Percentiles rank a stretch among this genome's conserved stretches.
These are phyloP conservation scores for Drosophila quadrilineata DNA, from an alignment of 1,140 invertebrate genomes.

Conservation along the genomic window DNA sequence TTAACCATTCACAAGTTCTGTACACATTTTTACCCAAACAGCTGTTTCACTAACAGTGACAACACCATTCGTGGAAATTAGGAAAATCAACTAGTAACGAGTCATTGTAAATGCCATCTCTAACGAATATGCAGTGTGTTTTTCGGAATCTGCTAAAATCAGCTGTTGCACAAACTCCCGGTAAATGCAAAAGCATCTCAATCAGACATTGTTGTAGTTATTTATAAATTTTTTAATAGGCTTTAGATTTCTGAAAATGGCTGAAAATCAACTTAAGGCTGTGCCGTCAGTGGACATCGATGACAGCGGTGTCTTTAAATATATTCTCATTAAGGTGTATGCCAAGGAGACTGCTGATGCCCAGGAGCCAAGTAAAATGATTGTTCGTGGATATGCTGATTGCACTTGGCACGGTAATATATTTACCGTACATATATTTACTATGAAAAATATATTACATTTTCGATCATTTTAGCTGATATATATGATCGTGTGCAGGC, in stretches of 20 bases:
- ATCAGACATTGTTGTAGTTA: not conserved
- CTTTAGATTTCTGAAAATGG: constrained; percentile 60
- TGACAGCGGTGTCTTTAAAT: constrained; percentile 91
- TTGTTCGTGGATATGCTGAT: constrained; percentile 88
- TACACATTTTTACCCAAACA: constrained; percentile 7
- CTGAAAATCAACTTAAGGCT: constrained; percentile 60
- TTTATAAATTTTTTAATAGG: constrained; percentile 1
- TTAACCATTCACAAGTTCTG: constrained; percentile 9
- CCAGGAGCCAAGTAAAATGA: constrained; percentile 83
- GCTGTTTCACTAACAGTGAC: constrained; percentile 16
- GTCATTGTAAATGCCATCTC: constrained; percentile 6
- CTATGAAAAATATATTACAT: not conserved
- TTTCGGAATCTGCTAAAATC: constrained; percentile 24
- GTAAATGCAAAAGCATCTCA: constrained; percentile 2
- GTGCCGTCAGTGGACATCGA: constrained; percentile 91
- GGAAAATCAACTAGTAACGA: not conserved
- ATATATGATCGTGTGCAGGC: constrained; percentile 84
- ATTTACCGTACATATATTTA: not conserved
- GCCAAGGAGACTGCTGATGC: constrained; percentile 70
- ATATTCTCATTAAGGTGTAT: constrained; percentile 90
- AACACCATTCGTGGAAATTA: not conserved
- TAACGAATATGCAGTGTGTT: constrained; percentile 9
- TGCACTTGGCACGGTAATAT: constrained; percentile 87
- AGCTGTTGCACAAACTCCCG: constrained; percentile 9
- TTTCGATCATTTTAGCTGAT: constrained; percentile 82